Percentiles rank a stretch among this genome's conserved stretches.
Conservation (phyloP, 2,888 invertebrate species). For the Yponomeuta plumbellus region DNA sequence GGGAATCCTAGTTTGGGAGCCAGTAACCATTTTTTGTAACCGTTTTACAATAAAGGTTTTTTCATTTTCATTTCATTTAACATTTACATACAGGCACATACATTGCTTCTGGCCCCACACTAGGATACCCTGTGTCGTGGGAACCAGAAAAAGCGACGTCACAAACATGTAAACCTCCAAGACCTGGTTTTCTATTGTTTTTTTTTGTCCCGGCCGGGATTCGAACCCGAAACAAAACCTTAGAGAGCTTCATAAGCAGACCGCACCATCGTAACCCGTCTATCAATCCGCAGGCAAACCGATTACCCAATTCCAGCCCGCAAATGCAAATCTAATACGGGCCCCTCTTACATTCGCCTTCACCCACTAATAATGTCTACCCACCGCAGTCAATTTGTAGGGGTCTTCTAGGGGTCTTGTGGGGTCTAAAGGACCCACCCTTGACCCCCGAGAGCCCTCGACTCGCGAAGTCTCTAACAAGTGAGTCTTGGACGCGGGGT, state of each 20-base stretch:
- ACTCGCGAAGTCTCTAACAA: slow-evolving; percentile 1
- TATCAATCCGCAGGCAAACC: background rate
- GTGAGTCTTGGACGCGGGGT: background rate
- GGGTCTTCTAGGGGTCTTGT: slow-evolving; percentile 7
- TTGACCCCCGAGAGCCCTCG: slow-evolving; percentile 8
- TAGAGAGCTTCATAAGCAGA: background rate
- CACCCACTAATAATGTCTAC: slow-evolving; percentile 10
- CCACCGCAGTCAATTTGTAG: slow-evolving; percentile 13
- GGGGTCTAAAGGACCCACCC: background rate
- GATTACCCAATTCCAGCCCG: background rate
- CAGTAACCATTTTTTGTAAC: too few species aligned
- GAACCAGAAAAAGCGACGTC: too few species aligned
- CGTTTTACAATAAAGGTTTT: too few species aligned
- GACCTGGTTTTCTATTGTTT: too few species aligned
- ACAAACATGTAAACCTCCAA: too few species aligned
- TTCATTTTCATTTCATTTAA: too few species aligned
- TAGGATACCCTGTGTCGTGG: too few species aligned
- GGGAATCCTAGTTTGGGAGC: too few species aligned
- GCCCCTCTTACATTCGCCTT: background rate
- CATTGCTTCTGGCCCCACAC: too few species aligned
- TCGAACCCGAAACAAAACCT: background rate
- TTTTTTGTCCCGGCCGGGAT: too few species aligned
- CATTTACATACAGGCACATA: too few species aligned
- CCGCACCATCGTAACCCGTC: background rate
- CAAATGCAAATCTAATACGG: background rate